These are phyloP conservation scores for Cynaeus angustus DNA, from an alignment of 2,888 invertebrate species.

Conservation along the genomic window DNA sequence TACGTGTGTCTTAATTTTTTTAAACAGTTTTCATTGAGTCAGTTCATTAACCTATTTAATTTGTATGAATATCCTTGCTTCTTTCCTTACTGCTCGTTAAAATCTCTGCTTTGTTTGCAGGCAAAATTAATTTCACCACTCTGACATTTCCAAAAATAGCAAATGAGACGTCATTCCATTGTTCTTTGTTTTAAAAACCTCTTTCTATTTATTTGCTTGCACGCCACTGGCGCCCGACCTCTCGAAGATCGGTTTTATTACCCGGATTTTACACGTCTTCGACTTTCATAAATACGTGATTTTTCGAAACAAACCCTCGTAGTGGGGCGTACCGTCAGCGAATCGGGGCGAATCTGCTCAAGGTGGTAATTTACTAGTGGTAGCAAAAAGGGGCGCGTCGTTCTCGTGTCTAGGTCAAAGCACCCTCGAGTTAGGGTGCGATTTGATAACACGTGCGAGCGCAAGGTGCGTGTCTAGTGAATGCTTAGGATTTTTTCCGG, in stretches of 20 bases:
- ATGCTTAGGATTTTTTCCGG: slow-evolving; percentile 63
- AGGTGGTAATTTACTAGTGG: slow-evolving; percentile 24
- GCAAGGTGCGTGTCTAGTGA: slow-evolving; percentile 63
- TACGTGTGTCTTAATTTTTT: too few species aligned
- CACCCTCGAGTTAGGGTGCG: slow-evolving; percentile 58
- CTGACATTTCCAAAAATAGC: too few species aligned
- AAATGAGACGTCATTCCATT: too few species aligned
- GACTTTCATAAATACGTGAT: slow-evolving; percentile 36
- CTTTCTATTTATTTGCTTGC: background rate
- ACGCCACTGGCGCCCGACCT: slow-evolving; percentile 35
- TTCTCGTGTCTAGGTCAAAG: slow-evolving; percentile 50
- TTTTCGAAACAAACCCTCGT: slow-evolving; percentile 20
- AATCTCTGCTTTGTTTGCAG: too few species aligned
- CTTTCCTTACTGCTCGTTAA: too few species aligned
- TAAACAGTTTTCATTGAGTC: too few species aligned
- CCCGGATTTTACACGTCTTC: slow-evolving; percentile 38
- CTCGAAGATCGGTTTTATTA: slow-evolving; percentile 34
- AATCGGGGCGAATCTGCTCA: slow-evolving; percentile 22
- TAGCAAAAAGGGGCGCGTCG: slow-evolving; percentile 15
- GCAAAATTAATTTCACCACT: too few species aligned
- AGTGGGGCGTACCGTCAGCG: slow-evolving; percentile 11
- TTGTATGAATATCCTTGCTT: too few species aligned
- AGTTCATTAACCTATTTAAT: too few species aligned
- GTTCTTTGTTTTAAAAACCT: background rate
- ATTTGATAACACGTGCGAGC: slow-evolving; percentile 65